Conservation (phyloP, 2,113 vertebrate genomes). For the Silurus meridionalis region DNA sequence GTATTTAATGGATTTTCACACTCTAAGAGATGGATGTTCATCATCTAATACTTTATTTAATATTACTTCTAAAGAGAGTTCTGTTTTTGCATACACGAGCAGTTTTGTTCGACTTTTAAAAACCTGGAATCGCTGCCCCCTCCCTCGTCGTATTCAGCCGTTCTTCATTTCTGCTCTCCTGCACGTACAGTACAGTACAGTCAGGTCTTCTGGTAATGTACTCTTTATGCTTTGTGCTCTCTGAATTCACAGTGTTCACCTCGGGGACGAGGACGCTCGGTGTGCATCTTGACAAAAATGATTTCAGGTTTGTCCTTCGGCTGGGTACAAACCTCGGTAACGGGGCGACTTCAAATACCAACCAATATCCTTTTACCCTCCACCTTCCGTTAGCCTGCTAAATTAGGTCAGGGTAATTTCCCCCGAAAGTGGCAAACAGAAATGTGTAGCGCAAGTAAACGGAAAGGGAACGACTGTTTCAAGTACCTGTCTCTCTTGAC, state of each 20-base stretch:
- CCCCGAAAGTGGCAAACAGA: not conserved
- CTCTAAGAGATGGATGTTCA: too few relatives aligned
- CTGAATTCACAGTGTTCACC: conserved; percentile 12
- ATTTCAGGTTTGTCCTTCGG: conserved; percentile 34
- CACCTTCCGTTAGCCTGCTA: not conserved
- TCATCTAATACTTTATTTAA: too few relatives aligned
- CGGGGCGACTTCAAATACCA: not conserved
- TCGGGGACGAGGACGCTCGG: not conserved
- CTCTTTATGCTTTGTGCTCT: not conserved
- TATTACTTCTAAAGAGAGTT: not conserved
- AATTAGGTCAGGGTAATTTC: conserved; percentile 10
- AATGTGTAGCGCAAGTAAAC: not conserved
- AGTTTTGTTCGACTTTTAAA: not conserved
- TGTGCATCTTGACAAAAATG: not conserved
- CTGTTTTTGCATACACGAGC: not conserved
- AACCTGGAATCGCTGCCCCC: not conserved
- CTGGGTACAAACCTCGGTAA: not conserved
- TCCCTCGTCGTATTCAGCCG: not conserved
- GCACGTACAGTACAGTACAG: not conserved
- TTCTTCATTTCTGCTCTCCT: not conserved
- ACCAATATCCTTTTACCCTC: conserved; percentile 9
- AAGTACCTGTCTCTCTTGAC: not conserved
- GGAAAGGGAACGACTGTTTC: not conserved
- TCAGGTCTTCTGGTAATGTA: not conserved
- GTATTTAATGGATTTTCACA: not conserved